Evolutionary conservation across 1,140 invertebrate species (phyloP), one percentile per base, ranked within the genome.

Genomic region (Diploscapter pachys): DNA sequence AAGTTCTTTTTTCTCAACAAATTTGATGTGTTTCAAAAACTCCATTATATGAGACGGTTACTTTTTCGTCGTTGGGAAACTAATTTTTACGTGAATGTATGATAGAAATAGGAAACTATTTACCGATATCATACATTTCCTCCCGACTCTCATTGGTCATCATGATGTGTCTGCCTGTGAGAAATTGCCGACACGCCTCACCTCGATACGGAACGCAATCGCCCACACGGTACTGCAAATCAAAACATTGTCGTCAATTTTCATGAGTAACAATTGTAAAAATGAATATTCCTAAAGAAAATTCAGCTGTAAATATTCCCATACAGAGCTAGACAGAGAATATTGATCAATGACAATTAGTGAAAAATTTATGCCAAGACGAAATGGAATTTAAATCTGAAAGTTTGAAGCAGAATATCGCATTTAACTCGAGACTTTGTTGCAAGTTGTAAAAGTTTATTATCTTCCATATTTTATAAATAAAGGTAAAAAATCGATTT

Each of bases 41-140:
- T 13, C 13, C 64, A 48, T 63, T 61, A 11, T 48, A 11, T 31
- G 31, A 31, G 31, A 31, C 31, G 31, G 1, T 31, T 31, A 31
- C 31, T 31, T 31, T 31, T 31, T 31, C 31, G 31, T 31, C 31
- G 31, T 31, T 31, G 31, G 31, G 31, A 31, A 31, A 31, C 31
- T 31, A 31, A 31, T 31, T 31, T 59, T 59, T 59, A 59, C 9
- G 57, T 2, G n/a, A 73, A 11, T 49, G 52, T 53, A 11, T 13
- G 53, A 11, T 11, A 63, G 31, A 13, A 76, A 57, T 57, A 65
- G 64, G 59, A 6, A n/a, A 55, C 1, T 56, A 77, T 64, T 71
- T 11, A 77, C 75, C 75, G 49, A 79, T 79, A 56, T 79, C 78
- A 50, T 78, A 79, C 78, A 79, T 79, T 8, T 79, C 78, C 63